A percentile compares a stretch with the other conserved stretches of the same genome.
Conservation (phyloP, 2,113 vertebrate genomes). For the Lepidothrix coronata region DNA sequence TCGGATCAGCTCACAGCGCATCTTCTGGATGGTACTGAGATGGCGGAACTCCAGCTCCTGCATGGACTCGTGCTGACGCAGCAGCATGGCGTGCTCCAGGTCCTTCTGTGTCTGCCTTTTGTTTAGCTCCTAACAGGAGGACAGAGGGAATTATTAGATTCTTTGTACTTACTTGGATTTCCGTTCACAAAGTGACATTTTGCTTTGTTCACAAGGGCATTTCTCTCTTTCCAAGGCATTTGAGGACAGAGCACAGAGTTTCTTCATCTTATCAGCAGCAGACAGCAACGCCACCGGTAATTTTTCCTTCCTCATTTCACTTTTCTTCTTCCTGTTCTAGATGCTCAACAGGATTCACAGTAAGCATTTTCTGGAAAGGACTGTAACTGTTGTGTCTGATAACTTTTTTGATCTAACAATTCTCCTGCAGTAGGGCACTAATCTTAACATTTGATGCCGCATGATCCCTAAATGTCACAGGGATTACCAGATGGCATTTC, state of each 20-base stretch:
- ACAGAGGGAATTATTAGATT: background rate
- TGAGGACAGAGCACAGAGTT: constrained; percentile 5
- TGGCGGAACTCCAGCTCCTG: constrained; percentile 98
- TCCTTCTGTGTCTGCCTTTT: constrained; percentile 98
- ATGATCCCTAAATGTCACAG: background rate
- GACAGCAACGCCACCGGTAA: background rate
- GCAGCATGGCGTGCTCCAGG: constrained; percentile 96
- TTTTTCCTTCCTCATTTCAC: constrained; percentile 51
- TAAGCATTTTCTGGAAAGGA: background rate
- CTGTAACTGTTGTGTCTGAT: background rate
- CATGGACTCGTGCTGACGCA: constrained; percentile 98
- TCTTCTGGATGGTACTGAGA: constrained; percentile 93
- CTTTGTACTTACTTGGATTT: constrained; percentile 40
- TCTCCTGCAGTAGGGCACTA: background rate
- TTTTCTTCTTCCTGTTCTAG: constrained; percentile 39
- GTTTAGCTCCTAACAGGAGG: constrained; percentile 87
- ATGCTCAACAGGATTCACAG: background rate
- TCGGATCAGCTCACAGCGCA: constrained; percentile 91
- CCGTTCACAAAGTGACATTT: background rate
- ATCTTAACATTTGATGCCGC: background rate
- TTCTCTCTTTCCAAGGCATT: background rate
- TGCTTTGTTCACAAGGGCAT: background rate
- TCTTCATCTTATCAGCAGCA: background rate
- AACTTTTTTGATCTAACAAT: background rate
- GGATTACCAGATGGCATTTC: background rate